Evolutionary conservation across 1,140 invertebrate genomes (phyloP).

Genomic region (Brachionus asplanchnoidis): DNA sequence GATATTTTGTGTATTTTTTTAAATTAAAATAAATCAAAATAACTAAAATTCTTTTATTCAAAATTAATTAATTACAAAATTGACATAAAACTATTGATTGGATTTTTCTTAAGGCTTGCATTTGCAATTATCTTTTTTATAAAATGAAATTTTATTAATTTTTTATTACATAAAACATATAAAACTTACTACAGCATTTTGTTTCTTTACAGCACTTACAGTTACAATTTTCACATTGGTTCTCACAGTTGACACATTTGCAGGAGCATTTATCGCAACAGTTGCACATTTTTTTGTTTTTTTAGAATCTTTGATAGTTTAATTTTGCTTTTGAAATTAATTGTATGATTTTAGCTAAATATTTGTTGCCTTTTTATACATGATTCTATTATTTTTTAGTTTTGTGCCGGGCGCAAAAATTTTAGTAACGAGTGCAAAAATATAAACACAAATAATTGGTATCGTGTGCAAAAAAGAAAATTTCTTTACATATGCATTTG

Average conservation of each 20-base stretch:
- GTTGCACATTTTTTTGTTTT: conserved; percentile 11
- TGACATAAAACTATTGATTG: background rate
- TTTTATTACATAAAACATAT: too few relatives aligned
- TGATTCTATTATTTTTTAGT: background rate
- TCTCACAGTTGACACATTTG: background rate
- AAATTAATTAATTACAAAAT: background rate
- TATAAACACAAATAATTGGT: background rate
- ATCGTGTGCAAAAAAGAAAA: background rate
- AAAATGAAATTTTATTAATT: too few relatives aligned
- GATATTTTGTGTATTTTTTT: too few relatives aligned
- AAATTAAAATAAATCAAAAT: background rate
- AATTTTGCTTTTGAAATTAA: too few relatives aligned
- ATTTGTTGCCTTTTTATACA: background rate
- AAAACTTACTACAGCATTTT: conserved; percentile 11
- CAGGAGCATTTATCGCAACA: conserved; percentile 27
- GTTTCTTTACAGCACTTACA: conserved; percentile 1
- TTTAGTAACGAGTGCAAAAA: conserved; percentile 3
- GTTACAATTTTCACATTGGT: background rate
- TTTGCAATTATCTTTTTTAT: background rate
- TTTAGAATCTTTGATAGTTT: too few relatives aligned
- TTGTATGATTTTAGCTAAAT: background rate
- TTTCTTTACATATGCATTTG: background rate
- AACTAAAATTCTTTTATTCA: background rate
- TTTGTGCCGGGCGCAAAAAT: background rate
- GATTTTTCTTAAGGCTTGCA: background rate